Evolutionary conservation across 2,888 invertebrate species (phyloP), one percentile per base, ranked within the genome.

Genomic region (Notocelia uddmanniana): DNA sequence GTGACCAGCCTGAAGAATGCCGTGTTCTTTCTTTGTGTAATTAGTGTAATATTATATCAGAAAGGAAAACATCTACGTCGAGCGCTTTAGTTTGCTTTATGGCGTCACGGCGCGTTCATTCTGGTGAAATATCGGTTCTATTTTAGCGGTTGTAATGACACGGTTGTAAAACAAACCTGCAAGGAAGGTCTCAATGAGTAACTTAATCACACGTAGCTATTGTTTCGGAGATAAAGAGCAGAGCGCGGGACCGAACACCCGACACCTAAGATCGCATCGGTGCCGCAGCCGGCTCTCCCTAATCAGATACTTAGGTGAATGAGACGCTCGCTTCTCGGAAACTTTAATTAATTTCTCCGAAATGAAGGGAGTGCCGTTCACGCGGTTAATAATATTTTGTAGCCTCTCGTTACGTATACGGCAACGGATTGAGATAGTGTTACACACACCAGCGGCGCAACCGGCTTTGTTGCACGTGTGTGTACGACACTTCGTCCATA

Each of bases 331-430:
- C 78, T 91, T 92, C 91, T 87, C 77, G 78, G 89, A 89, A 92
- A 87, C 78, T 84, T 85, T 85, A 87, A 87, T 89, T 89, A 88
- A 87, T 89, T 91, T 92, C 92, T 85, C 83, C 85, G 90, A 91
- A 91, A 84, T 80, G 76, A 80, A 82, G 83, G 81, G 80, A 80
- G 81, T 81, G 77, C 76, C 81, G 80, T 83, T 83, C 82, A 82
- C 83, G 82, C 79, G 81, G 85, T 87, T 84, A 85, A 82, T 85
- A 81, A 76, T 78, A 84, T 86, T 85, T 83, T 82, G 84, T 83
- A 81, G 83, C 83, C 79, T 84, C 83, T 86, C 80, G 82, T 85
- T 85, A 85, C 83, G 79, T 64, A 64, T 64, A 81, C 79, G 76
- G 80, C 83, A 81, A 83, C 79, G 83, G 80, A 83, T 84, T 85